These are phyloP conservation scores for Himantopus leucocephalus DNA, from an alignment of 2,113 vertebrate species.

Conservation along the genomic window DNA sequence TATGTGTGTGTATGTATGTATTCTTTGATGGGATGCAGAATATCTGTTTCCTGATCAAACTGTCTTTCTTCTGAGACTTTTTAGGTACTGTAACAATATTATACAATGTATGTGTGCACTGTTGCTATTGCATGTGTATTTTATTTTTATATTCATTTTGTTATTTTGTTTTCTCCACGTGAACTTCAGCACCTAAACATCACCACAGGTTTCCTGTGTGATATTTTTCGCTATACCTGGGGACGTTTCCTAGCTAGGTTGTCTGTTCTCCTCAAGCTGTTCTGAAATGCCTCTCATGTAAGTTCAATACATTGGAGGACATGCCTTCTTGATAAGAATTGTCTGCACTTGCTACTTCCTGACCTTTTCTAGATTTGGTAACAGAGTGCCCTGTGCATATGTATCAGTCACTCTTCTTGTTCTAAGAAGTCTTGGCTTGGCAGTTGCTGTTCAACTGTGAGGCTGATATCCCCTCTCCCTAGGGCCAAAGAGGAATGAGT, in stretches of 20 bases:
- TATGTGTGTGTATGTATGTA: accelerated
- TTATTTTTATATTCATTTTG: background rate
- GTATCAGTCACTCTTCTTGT: background rate
- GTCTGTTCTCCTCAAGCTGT: background rate
- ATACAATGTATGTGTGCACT: background rate
- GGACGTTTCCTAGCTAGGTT: background rate
- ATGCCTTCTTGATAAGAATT: background rate
- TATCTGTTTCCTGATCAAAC: background rate
- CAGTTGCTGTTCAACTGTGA: background rate
- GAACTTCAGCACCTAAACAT: background rate
- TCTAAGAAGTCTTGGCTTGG: background rate
- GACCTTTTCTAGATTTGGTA: background rate
- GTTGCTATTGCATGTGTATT: background rate
- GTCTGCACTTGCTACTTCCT: background rate
- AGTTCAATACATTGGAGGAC: background rate
- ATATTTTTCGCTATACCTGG: background rate
- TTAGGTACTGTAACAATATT: background rate
- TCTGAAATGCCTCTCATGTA: background rate
- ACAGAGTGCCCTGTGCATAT: background rate
- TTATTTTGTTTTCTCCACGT: background rate
- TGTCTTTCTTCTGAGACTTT: background rate
- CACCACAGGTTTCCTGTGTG: background rate
- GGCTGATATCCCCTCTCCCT: background rate
- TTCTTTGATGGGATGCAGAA: background rate
- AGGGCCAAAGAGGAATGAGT: background rate